A percentile compares a stretch with the other conserved stretches of the same genome.
Conservation (phyloP, 2,797 vertebrate genomes). For the Darevskia nairensis region DNA sequence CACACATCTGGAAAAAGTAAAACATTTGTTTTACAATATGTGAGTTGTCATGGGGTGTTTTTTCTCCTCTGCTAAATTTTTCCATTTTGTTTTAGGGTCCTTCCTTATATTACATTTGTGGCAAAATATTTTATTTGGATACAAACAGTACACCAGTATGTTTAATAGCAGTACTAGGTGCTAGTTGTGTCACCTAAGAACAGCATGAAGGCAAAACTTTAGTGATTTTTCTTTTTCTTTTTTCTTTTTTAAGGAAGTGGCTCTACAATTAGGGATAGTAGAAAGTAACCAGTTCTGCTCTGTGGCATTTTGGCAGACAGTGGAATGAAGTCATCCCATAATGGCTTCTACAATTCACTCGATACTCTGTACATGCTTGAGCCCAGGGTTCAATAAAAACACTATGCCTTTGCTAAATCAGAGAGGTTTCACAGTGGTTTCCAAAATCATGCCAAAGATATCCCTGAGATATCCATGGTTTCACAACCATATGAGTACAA, state of each 20-base stretch:
- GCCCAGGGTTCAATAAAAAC: background rate
- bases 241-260: background rate
- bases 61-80: constrained; percentile 60
- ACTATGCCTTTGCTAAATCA: background rate
- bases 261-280: background rate
- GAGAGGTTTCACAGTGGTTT: background rate
- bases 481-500: background rate
- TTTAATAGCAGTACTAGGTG: background rate
- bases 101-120: constrained; percentile 34
- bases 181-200: background rate
- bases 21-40: constrained; percentile 48
- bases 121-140: constrained; percentile 3
- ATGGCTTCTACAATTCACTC: constrained; percentile 1
- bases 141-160: background rate
- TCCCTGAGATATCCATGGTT: background rate
- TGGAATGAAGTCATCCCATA: background rate
- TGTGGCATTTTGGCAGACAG: background rate
- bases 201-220: background rate
- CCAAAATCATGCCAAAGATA: background rate
- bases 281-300: background rate
- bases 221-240: background rate
- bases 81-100: constrained; percentile 61
- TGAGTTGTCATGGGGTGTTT: constrained; percentile 59
- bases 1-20: constrained; percentile 78
- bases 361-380: background rate